Conservation (phyloP, 2,113 vertebrate species). For the Dunckerocampus dactyliophorus region DNA sequence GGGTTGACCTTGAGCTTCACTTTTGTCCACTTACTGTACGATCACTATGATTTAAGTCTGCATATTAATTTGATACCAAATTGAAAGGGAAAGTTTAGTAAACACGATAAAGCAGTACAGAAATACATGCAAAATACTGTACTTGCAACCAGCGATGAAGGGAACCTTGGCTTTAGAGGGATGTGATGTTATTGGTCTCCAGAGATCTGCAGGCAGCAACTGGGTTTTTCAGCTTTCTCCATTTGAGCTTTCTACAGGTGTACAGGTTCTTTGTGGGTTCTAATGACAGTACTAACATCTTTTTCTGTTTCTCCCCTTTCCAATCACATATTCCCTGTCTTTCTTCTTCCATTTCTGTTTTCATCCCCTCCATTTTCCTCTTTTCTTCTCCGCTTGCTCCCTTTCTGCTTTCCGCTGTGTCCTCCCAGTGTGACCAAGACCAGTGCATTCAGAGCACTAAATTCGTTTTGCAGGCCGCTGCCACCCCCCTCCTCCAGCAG, state of each 20-base stretch:
- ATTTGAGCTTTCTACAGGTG: slow-evolving; percentile 17
- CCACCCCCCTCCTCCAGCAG: slow-evolving; percentile 91
- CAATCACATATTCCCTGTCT: slow-evolving; percentile 7
- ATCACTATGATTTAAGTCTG: too few species aligned
- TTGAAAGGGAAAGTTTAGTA: too few species aligned
- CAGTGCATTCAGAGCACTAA: slow-evolving; percentile 99
- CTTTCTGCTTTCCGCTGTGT: neutral
- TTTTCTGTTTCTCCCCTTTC: slow-evolving; percentile 24
- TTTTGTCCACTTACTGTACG: too few species aligned
- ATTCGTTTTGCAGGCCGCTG: slow-evolving; percentile 98
- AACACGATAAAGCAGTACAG: too few species aligned
- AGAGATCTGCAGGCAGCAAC: slow-evolving; percentile 29
- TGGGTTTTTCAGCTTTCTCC: slow-evolving; percentile 20
- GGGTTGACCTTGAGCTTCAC: too few species aligned
- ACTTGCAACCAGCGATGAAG: too few species aligned
- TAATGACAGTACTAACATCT: slow-evolving; percentile 73
- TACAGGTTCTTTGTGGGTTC: slow-evolving; percentile 25
- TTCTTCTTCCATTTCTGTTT: slow-evolving; percentile 7
- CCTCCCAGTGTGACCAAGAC: slow-evolving; percentile 93
- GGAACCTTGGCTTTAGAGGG: too few species aligned
- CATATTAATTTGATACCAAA: too few species aligned
- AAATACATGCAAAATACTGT: too few species aligned
- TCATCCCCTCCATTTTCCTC: slow-evolving; percentile 1
- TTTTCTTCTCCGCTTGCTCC: neutral
- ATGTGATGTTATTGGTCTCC: neutral